Evolutionary conservation across 2,113 vertebrate genomes (phyloP).

Genomic region (Tretioscincus oriximinensis): DNA sequence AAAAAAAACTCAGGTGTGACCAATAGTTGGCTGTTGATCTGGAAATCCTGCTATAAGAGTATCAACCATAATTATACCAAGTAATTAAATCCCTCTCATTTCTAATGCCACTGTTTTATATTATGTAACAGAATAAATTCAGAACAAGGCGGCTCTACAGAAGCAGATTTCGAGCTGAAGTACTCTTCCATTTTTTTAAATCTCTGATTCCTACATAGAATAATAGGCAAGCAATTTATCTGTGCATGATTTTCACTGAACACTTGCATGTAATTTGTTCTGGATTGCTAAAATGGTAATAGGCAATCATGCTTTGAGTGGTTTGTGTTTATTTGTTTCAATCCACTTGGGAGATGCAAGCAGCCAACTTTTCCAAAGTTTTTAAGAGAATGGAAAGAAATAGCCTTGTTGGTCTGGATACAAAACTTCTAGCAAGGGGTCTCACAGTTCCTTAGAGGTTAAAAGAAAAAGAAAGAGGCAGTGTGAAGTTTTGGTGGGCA

Average conservation of each 20-base stretch:
- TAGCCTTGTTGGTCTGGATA: too few species aligned
- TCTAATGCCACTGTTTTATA: neutral
- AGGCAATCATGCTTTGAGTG: neutral
- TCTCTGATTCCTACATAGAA: neutral
- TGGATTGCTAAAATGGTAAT: neutral
- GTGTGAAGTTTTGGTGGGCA: too few species aligned
- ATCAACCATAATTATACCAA: conserved; percentile 4
- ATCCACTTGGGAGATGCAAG: neutral
- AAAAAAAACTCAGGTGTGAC: too few species aligned
- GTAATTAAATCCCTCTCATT: neutral
- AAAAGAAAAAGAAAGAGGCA: too few species aligned
- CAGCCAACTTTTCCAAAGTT: neutral
- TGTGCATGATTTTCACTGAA: too few species aligned
- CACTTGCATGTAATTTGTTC: neutral
- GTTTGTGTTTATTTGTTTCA: neutral
- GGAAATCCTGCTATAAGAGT: neutral
- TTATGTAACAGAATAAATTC: neutral
- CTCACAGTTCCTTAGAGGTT: too few species aligned
- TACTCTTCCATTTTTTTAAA: neutral
- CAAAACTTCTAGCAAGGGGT: too few species aligned
- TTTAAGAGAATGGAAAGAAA: neutral
- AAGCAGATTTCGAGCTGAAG: neutral
- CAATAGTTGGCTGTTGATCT: too few species aligned
- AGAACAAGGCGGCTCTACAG: neutral
- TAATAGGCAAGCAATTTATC: neutral